Base-by-base conservation (phyloP, 1,140 invertebrate species). In the Lysiphlebus fabarum region DNA sequence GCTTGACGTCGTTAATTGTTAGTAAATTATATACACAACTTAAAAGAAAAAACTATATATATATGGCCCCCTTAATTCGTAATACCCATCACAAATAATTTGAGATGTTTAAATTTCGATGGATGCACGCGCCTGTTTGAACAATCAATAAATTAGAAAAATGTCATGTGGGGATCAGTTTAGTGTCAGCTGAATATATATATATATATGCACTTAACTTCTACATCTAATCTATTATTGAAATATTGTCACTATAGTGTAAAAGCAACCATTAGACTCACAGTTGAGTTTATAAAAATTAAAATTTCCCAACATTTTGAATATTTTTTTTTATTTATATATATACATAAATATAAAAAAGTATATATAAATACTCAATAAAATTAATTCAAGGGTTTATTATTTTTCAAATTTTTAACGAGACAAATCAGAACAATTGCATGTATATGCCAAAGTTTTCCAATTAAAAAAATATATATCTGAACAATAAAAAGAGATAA, bases 141-240 rank as follows among this genome's bases (percentile, higher is more conserved):
- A 62, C 63, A 56, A 67, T 69, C 70, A 62, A 71, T 71, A 71
- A 71, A 71, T 71, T 67, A 70, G 65, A 53, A 58, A 51, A 62
- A 59, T 38, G 57, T 59, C 47, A 58, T 14, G 33, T 50, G 37
- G 44, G 44, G 12, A 42, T 26, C 17, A 26, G 17, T 26, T 26
- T 42, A 42, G 53, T 7, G 60, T 40, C n/a, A 44, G 34, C 12
- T 47, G 33, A 34, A 45, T 11, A 59, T 44, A n/a, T n/a, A n/a
- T 17, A 43, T 34, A 33, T 43, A 14, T 53, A 58, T 70, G 72
- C 72, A 74, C 72, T 74, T 73, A 73, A 69, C 67, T 65, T 56
- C 11, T 60, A 64, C 56, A 64, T 73, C 69, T 70, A 72, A 73
- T 74, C 71, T 74, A 74, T 74, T 73, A 74, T 74, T 71, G 70